Evolutionary conservation across 1,140 invertebrate genomes (phyloP).

Genomic region (Drosophila asahinai): DNA sequence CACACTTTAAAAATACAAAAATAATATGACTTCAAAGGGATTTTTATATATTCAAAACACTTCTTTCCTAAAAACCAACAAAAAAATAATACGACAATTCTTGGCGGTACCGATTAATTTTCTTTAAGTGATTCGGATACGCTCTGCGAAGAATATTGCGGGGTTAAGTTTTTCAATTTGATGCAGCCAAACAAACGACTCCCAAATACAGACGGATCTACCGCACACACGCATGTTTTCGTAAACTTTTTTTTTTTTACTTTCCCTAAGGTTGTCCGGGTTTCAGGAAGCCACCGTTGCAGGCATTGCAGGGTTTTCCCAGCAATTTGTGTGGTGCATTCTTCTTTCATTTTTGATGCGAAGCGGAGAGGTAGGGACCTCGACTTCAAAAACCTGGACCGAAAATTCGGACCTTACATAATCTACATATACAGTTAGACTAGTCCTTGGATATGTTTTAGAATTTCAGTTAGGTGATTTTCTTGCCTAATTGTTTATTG

Average conservation of each 20-base stretch:
- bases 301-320: conserved; percentile 49
- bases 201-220: conserved; percentile 6
- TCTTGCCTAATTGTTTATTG: no score
- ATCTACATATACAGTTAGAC: not conserved
- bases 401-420: not conserved
- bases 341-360: conserved; percentile 12
- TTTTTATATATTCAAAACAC: no score
- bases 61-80: not conserved
- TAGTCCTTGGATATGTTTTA: not conserved
- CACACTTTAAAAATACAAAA: no score
- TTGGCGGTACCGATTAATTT: not conserved
- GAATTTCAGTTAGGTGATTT: not conserved
- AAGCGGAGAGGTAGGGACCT: not conserved
- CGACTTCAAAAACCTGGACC: conserved; percentile 12
- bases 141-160: conserved; percentile 19
- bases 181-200: conserved; percentile 48
- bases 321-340: conserved; percentile 50
- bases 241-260: conserved; percentile 16
- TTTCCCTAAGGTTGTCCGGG: conserved; percentile 20
- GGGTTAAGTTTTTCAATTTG: conserved; percentile 62
- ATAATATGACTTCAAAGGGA: no score
- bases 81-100: not conserved
- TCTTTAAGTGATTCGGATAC: not conserved
- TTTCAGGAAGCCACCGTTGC: conserved; percentile 26
- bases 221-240: conserved; percentile 23